Evolutionary conservation across 2,113 vertebrate species (phyloP).

Genomic region (Elgaria multicarinata): DNA sequence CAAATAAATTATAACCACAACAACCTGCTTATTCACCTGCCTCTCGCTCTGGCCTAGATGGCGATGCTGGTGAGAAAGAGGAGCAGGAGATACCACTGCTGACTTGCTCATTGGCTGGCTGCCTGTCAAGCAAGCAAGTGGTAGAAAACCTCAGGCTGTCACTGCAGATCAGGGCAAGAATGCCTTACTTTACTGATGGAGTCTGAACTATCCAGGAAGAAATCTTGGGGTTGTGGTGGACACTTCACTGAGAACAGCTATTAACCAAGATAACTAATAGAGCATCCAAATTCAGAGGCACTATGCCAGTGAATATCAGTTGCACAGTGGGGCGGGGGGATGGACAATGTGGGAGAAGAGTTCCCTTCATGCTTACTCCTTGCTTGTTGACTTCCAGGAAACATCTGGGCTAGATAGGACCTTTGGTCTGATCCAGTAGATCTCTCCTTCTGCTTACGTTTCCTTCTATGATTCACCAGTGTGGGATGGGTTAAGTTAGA

Average conservation of each 20-base stretch:
- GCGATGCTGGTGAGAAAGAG: no score
- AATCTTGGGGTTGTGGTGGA: background rate
- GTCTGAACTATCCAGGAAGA: background rate
- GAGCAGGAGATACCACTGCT: no score
- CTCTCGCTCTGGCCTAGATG: no score
- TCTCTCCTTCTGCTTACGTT: background rate
- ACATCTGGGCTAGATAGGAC: background rate
- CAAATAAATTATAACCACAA: no score
- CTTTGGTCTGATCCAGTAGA: background rate
- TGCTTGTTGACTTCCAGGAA: background rate
- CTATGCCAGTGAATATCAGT: background rate
- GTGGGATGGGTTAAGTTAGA: background rate
- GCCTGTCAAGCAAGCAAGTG: no score
- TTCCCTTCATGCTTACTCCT: background rate
- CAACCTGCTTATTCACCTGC: no score
- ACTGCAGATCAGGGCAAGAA: no score
- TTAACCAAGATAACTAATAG: background rate
- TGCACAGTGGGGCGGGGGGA: background rate
- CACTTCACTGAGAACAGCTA: background rate
- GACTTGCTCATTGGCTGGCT: no score
- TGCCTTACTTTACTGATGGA: background rate
- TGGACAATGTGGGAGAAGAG: background rate
- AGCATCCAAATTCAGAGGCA: background rate
- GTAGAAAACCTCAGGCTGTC: no score
- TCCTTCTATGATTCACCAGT: background rate